phyloP scores from a whole-genome alignment of 2,797 vertebrate species.

The Parotocinclus haroldoi region DNA sequence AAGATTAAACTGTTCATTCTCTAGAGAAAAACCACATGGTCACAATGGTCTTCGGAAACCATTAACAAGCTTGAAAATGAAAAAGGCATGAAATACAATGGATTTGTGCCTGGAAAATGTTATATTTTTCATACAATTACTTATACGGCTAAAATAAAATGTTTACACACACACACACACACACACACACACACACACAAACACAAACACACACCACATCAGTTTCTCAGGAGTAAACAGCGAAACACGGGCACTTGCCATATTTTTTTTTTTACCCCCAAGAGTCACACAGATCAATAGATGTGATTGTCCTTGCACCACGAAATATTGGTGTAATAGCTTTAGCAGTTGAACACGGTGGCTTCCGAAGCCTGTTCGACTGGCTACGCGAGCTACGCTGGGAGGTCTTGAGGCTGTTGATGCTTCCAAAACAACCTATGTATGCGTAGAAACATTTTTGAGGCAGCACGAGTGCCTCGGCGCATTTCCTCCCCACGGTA shows the following conservation, averaged over 20 bases:
- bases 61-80: too few species aligned
- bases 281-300: neutral
- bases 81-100: too few species aligned
- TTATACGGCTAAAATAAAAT: too few species aligned
- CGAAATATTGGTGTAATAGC: too few species aligned
- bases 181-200: neutral
- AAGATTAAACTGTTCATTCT: too few species aligned
- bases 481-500: slow-evolving; percentile 3
- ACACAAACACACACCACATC: neutral
- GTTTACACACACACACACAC: neutral
- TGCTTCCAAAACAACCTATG: neutral
- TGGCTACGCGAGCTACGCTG: slow-evolving; percentile 13
- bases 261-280: neutral
- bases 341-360: slow-evolving; percentile 28
- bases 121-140: too few species aligned
- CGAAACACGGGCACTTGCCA: neutral
- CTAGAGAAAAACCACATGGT: too few species aligned
- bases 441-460: neutral
- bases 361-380: slow-evolving; percentile 26
- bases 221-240: neutral
- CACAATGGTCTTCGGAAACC: too few species aligned
- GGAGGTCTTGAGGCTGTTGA: neutral
- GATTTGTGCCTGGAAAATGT: too few species aligned
- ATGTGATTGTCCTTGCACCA: neutral
- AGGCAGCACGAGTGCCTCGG: neutral